Conservation (phyloP, 1,140 invertebrate species). For the Phocides pigmalion region DNA sequence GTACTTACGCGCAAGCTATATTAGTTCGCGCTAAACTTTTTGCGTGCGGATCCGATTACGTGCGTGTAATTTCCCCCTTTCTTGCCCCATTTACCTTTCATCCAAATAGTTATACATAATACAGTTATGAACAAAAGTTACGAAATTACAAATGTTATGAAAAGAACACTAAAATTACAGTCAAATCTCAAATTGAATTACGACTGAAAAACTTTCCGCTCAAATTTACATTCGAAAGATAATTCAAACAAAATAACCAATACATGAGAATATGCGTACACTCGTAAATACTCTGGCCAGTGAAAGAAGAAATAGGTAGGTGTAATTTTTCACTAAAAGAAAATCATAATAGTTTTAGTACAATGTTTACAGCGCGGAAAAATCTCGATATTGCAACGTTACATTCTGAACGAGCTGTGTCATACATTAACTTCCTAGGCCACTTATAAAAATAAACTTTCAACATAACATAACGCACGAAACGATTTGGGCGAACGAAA, state of each 20-base stretch:
- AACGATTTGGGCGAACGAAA: conserved; percentile 24
- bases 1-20: background rate
- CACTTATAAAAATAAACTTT: conserved; percentile 78
- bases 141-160: conserved; percentile 13
- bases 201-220: conserved; percentile 24
- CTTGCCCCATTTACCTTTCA: background rate
- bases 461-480: conserved; percentile 52
- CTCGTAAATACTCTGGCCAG: conserved; percentile 15
- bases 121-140: background rate
- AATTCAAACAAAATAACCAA: conserved; percentile 15
- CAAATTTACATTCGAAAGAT: conserved; percentile 20
- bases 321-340: conserved; percentile 10
- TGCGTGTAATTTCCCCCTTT: too few relatives aligned
- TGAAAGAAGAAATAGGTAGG: conserved; percentile 31
- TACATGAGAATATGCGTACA: conserved; percentile 16
- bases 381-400: conserved; percentile 50
- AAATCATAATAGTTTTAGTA: conserved; percentile 36
- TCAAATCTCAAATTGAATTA: conserved; percentile 25
- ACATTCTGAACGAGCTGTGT: conserved; percentile 53
- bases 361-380: conserved; percentile 47
- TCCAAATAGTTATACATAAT: background rate
- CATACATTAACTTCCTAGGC: conserved; percentile 68
- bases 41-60: background rate
- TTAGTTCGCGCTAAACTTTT: background rate
- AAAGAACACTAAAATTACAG: conserved; percentile 12